Conservation (phyloP, 30 jellyfish, hydroid and myxozoan species). For the Chironex yamaguchii region DNA sequence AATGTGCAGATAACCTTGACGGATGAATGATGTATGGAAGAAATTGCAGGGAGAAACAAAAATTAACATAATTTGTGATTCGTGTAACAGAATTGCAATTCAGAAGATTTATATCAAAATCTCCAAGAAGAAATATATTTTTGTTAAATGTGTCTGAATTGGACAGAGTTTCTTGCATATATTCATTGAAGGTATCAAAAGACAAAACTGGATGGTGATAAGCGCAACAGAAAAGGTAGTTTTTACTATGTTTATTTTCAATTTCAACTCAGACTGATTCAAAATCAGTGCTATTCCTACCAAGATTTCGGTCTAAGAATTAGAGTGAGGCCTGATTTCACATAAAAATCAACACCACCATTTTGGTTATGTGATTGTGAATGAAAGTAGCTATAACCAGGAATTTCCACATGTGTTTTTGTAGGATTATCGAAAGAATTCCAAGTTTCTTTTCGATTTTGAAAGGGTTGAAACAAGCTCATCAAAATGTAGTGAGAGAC, state of each 20-base stretch:
- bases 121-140: neutral
- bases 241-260: neutral
- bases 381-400: neutral
- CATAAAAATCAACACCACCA: neutral
- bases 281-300: neutral
- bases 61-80: constrained; percentile 19
- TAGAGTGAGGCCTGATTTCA: neutral
- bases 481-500: neutral
- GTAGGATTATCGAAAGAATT: neutral
- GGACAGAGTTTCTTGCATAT: neutral
- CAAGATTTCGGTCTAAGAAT: neutral
- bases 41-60: constrained; percentile 39
- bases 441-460: neutral
- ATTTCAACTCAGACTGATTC: neutral
- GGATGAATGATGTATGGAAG: constrained; percentile 63
- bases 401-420: constrained; percentile 2
- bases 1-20: constrained; percentile 52
- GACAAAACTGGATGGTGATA: neutral
- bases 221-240: neutral
- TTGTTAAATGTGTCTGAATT: neutral
- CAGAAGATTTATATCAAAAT: too few relatives aligned
- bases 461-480: neutral
- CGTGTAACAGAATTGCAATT: neutral
- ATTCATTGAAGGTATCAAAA: neutral
- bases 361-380: neutral